Evolutionary conservation across 1,140 invertebrate genomes (phyloP).

Genomic region (Procambarus clarkii): DNA sequence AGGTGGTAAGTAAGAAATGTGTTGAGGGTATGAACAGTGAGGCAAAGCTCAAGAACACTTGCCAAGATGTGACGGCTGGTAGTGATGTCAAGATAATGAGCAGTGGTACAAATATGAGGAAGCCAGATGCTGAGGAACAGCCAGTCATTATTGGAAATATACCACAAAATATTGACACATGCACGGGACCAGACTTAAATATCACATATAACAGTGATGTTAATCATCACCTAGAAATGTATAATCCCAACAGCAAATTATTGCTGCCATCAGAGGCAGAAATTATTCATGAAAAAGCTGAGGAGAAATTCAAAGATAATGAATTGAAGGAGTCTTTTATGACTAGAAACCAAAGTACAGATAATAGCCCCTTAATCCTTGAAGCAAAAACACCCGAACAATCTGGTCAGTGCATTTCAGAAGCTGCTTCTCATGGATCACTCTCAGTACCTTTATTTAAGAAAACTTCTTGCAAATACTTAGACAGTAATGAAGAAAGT

Average conservation of each 20-base stretch:
- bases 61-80: neutral
- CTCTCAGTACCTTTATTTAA: neutral
- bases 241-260: neutral
- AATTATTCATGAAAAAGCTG: neutral
- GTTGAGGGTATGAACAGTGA: neutral
- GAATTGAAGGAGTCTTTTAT: neutral
- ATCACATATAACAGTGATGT: neutral
- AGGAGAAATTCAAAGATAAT: neutral
- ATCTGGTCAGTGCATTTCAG: neutral
- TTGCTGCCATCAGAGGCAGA: neutral
- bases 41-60: neutral
- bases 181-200: neutral
- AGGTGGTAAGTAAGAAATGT: neutral
- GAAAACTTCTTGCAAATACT: neutral
- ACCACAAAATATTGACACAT: neutral
- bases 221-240: neutral
- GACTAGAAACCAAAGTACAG: neutral
- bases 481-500: neutral
- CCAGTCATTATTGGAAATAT: neutral
- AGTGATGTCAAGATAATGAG: neutral
- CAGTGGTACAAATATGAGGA: neutral
- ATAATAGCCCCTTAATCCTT: neutral
- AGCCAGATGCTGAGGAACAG: neutral
- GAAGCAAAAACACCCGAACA: neutral
- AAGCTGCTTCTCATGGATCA: neutral